Percentiles rank a stretch among this genome's conserved stretches.
These are phyloP conservation scores for Anarsia innoxiella DNA, from an alignment of 2,888 invertebrate genomes.

Conservation along the genomic window DNA sequence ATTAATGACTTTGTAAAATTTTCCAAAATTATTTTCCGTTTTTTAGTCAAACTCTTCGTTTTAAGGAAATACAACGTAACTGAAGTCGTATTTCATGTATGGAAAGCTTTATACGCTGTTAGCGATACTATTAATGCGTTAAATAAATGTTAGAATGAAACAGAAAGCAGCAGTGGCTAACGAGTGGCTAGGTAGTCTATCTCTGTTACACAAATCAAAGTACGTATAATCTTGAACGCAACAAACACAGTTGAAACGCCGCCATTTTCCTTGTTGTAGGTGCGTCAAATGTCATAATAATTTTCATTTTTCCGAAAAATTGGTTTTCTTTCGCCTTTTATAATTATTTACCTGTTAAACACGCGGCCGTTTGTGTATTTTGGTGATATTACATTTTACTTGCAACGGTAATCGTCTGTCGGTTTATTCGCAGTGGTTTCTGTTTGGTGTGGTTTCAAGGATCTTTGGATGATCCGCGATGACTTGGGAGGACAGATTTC, in stretches of 20 bases:
- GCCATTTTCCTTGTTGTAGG: constrained; percentile 75
- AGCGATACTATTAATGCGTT: too few relatives aligned
- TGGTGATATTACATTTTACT: constrained; percentile 35
- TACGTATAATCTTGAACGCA: too few relatives aligned
- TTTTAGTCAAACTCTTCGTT: too few relatives aligned
- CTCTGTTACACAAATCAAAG: too few relatives aligned
- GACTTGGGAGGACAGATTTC: constrained; percentile 53
- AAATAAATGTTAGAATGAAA: too few relatives aligned
- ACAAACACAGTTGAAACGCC: constrained; percentile 25
- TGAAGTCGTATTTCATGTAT: too few relatives aligned
- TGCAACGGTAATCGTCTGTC: constrained; percentile 25
- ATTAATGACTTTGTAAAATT: too few relatives aligned
- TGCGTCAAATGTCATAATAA: constrained; percentile 75
- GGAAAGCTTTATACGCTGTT: too few relatives aligned
- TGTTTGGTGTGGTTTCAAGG: constrained; percentile 61
- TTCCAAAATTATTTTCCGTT: too few relatives aligned
- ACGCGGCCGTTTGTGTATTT: constrained; percentile 34
- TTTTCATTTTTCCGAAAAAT: constrained; percentile 60
- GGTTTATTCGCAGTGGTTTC: constrained; percentile 39
- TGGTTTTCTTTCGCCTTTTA: constrained; percentile 63
- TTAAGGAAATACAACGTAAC: too few relatives aligned
- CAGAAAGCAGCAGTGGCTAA: too few relatives aligned
- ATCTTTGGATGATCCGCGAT: constrained; percentile 62
- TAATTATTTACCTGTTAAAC: constrained; percentile 47
- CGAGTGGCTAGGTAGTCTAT: too few relatives aligned